Conservation (phyloP, 2,113 vertebrate genomes). For the Lucifuga dentata region DNA sequence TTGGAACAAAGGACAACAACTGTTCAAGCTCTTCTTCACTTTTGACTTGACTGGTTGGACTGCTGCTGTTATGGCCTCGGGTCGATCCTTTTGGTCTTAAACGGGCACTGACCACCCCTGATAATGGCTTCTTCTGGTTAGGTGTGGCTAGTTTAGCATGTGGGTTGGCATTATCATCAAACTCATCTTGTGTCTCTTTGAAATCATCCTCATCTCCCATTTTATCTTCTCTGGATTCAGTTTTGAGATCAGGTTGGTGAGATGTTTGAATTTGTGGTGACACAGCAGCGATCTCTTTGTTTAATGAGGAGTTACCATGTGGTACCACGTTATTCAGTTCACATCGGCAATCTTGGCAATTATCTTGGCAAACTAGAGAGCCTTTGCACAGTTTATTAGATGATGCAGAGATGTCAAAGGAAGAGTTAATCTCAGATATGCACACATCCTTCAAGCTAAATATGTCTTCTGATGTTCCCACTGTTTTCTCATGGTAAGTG, state of each 20-base stretch:
- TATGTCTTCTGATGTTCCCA: constrained; percentile 27
- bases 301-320: constrained; percentile 7
- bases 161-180: constrained; percentile 71
- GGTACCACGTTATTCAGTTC: constrained; percentile 12
- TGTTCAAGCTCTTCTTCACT: constrained; percentile 62
- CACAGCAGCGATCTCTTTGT: not conserved
- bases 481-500: not conserved
- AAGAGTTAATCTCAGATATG: constrained; percentile 61
- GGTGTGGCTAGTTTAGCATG: not conserved
- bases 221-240: constrained; percentile 3
- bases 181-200: constrained; percentile 24
- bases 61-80: constrained; percentile 47
- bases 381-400: constrained; percentile 54
- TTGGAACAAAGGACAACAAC: constrained; percentile 63
- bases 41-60: constrained; percentile 47
- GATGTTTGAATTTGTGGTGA: constrained; percentile 6
- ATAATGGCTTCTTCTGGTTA: constrained; percentile 22
- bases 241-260: constrained; percentile 2
- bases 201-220: not conserved
- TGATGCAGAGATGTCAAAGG: constrained; percentile 45
- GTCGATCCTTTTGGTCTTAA: constrained; percentile 67
- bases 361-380: constrained; percentile 52
- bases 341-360: constrained; percentile 32
- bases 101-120: constrained; percentile 70
- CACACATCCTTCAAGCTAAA: constrained; percentile 70